Evolutionary conservation across 2,797 vertebrate species (phyloP), one percentile per base, ranked within the genome.

Genomic region (Sarcoramphus papa): DNA sequence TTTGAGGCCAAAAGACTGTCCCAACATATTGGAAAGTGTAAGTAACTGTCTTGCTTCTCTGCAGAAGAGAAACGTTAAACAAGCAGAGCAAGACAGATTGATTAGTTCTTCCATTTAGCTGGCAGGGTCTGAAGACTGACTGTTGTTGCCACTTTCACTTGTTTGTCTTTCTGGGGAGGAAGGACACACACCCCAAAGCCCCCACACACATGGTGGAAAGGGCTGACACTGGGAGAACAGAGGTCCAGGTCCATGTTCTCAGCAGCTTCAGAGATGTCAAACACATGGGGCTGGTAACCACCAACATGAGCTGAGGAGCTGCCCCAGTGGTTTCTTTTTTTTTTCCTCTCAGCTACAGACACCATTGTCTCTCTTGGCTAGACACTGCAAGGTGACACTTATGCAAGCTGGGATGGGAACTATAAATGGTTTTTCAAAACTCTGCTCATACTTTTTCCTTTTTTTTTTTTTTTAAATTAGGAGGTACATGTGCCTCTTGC

Each of bases 1-100:
- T 77, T 73, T 76, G 69, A 92, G 96, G 96, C 96, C 96, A 97
- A 94, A 95, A 96, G 91, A 74, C 93, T 27, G 86, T 88, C 93
- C 95, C 53, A 85, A 17, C 57, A 16, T 9, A 60, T 68, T 95
- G 96, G 95, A 97, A 94, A 97, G 93, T 95, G 60, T 92, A 87
- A 64, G 90, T 95, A 87, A 97, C 53, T 76, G 96, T 96, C 97
- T 96, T 94, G 19, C 77, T 88, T 43, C 87, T 81, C 76, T 21
- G 51, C 64, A 72, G 90, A 85, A 54, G 82, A 91, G 88, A 68
- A 92, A 85, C 56, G 43, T 93, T 84, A 75, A 90, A 35, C 85
- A 73, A 87, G 43, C 67, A 78, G 87, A 64, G 30, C 68, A 67
- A 77, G 28, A 91, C 41, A 87, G 93, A 68, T 48, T 53, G 69